phyloP scores from a whole-genome alignment of 2,113 vertebrate species.

The Tricholaema leucomelas region DNA sequence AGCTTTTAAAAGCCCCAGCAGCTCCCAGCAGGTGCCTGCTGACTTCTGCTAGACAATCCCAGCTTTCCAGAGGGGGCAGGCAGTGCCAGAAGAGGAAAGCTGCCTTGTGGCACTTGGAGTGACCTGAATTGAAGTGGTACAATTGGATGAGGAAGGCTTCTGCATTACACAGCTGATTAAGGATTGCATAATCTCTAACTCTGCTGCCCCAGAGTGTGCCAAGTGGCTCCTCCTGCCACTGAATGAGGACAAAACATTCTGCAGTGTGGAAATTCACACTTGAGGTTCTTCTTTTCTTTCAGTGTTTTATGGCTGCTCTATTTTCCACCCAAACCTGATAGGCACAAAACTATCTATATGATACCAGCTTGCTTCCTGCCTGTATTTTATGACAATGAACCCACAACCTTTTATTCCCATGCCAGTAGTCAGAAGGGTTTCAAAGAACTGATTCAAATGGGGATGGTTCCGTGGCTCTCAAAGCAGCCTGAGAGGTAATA shows the following conservation, averaged over 20 bases:
- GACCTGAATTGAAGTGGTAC: slow-evolving; percentile 33
- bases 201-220: background rate
- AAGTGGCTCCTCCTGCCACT: background rate
- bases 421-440: background rate
- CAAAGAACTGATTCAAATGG: background rate
- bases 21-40: slow-evolving; percentile 34
- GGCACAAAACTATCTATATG: background rate
- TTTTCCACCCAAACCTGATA: background rate
- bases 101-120: slow-evolving; percentile 26
- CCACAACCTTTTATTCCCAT: background rate
- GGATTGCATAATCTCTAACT: slow-evolving; percentile 27
- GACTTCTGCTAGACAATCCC: slow-evolving; percentile 13
- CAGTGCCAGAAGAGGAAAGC: slow-evolving; percentile 17
- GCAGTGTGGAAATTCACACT: background rate
- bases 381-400: background rate
- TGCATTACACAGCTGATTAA: slow-evolving; percentile 38
- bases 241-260: slow-evolving; percentile 27
- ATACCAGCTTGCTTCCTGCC: background rate
- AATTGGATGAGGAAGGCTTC: background rate
- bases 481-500: background rate
- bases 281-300: background rate
- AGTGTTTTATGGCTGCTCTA: background rate
- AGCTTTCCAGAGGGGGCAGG: background rate
- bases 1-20: slow-evolving; percentile 17
- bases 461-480: background rate